Conservation (phyloP, 1,140 invertebrate genomes). For the Sminthurides bifidus region DNA sequence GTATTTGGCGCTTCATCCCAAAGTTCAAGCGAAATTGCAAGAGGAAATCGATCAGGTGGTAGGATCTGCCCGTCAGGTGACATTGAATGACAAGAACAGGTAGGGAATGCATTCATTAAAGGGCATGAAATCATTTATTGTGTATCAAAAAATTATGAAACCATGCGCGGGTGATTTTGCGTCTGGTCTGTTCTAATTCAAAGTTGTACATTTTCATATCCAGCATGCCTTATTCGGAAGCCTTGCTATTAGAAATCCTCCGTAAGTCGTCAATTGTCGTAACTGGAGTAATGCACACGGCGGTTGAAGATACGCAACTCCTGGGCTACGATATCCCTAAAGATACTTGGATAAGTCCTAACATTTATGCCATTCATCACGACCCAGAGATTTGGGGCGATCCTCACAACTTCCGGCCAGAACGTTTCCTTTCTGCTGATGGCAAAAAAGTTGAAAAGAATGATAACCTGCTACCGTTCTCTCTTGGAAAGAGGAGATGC, state of each 20-base stretch:
- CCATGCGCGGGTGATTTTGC: background rate
- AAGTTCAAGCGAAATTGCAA: conserved; percentile 5
- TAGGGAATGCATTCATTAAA: conserved; percentile 22
- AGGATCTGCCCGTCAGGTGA: background rate
- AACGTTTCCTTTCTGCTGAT: conserved; percentile 54
- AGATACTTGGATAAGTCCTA: conserved; percentile 66
- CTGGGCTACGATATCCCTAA: conserved; percentile 42
- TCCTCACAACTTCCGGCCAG: conserved; percentile 59
- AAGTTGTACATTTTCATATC: background rate
- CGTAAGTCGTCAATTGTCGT: conserved; percentile 36
- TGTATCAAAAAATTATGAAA: background rate
- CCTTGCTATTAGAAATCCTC: conserved; percentile 11
- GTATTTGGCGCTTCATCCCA: background rate
- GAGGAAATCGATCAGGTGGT: conserved; percentile 1
- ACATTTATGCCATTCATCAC: conserved; percentile 60
- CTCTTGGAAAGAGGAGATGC: conserved; percentile 2
- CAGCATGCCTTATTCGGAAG: conserved; percentile 8
- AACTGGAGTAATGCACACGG: conserved; percentile 1
- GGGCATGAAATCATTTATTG: background rate
- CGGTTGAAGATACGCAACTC: conserved; percentile 21
- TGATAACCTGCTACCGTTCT: background rate
- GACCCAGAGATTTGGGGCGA: conserved; percentile 55
- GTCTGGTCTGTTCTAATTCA: background rate
- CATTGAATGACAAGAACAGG: conserved; percentile 28
- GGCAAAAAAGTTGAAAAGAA: conserved; percentile 40